Base-by-base conservation (phyloP, 2,888 invertebrate genomes). In the Ornithoptera priamus region DNA sequence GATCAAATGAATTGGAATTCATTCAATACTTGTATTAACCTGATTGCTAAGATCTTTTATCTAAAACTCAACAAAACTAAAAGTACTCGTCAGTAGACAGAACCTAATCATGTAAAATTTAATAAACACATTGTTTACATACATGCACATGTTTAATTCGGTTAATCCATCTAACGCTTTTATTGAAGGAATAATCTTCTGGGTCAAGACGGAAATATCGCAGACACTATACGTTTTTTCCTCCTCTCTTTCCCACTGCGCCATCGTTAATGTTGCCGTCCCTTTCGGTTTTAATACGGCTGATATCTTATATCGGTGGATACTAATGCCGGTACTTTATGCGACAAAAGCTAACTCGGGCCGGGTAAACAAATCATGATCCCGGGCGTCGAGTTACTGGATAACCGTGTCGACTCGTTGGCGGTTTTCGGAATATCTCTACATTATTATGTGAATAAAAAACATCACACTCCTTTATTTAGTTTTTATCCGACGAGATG, bases 311-410 rank as follows among this genome's bases (percentile, higher is more conserved):
- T 72, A 62, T 68, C 57, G 59, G 65, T 67, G 15, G 69, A 61
- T 65, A 68, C 61, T 70, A 67, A 71, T 65, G 69, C 69, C 69
- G 69, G 69, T 72, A 71, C 66, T 71, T 72, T 74, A 72, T 68
- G 68, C 70, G 72, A 72, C 72, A 70, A 72, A 74, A 75, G 72
- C 74, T 62, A 72, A 73, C 73, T 72, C 66, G 70, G 72, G 72
- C 65, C 73, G 67, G 71, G 72, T 77, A 80, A 81, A 82, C 79
- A 82, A 77, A 80, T 62, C 62, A 72, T 75, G 75, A 80, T 81
- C 78, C 75, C 76, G 56, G 68, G 80, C 76, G 76, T 81, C 79
- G 75, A 76, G 78, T 83, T 81, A 80, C 81, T 72, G 72, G 75
- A 77, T 79, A 78, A 73, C 74, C 73, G 67, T 61, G 73, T 69